Percentiles rank a stretch among this genome's conserved stretches.
phyloP scores from a whole-genome alignment of 2,888 invertebrate species.

The Diplolepis rosae region DNA sequence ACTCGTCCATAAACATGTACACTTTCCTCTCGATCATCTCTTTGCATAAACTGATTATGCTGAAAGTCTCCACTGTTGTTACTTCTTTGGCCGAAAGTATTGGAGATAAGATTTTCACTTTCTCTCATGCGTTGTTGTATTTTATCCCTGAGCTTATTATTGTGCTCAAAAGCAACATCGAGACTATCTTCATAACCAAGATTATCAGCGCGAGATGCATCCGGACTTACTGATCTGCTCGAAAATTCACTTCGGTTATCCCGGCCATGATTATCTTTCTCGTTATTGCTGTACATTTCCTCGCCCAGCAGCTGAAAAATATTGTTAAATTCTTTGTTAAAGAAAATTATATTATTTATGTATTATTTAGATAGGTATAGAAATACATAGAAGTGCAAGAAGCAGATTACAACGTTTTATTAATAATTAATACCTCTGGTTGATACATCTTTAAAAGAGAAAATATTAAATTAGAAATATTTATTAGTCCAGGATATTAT shows the following conservation, averaged over 20 bases:
- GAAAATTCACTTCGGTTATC: constrained; percentile 55
- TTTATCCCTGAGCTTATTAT: constrained; percentile 70
- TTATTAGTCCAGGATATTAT: too few relatives aligned
- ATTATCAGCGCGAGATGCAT: constrained; percentile 61
- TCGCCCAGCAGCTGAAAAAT: constrained; percentile 66
- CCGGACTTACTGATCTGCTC: constrained; percentile 65
- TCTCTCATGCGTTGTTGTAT: constrained; percentile 71
- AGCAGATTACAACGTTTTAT: too few relatives aligned
- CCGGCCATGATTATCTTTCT: constrained; percentile 56
- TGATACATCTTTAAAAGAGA: too few relatives aligned
- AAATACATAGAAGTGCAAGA: too few relatives aligned
- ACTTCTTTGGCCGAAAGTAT: constrained; percentile 62
- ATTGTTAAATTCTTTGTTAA: background rate
- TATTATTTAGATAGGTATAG: constrained; percentile 5
- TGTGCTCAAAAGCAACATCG: constrained; percentile 71
- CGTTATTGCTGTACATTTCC: constrained; percentile 66
- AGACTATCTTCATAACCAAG: constrained; percentile 70
- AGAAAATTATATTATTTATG: background rate
- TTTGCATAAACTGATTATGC: background rate
- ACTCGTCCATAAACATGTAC: constrained; percentile 43
- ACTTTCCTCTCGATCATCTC: constrained; percentile 29
- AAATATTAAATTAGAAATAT: too few relatives aligned
- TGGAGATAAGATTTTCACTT: constrained; percentile 68
- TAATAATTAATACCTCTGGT: too few relatives aligned
- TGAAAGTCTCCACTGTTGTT: constrained; percentile 46